Evolutionary conservation across 1,140 invertebrate species (phyloP).

Genomic region (Stegodyphus mimosarum): DNA sequence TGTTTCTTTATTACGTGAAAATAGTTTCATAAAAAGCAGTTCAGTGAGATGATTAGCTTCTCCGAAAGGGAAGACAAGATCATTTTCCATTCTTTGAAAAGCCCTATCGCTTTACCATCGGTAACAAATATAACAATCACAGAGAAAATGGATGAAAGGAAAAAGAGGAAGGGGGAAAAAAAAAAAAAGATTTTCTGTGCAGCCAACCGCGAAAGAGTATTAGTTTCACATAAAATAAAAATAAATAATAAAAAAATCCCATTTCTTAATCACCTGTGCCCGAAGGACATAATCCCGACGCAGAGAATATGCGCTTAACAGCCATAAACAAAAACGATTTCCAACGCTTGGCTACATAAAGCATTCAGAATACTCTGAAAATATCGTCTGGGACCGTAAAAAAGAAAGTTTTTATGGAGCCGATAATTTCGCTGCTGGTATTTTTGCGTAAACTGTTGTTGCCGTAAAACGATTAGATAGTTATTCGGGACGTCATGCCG

Average conservation of each 20-base stretch:
- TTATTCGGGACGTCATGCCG: conserved; percentile 55
- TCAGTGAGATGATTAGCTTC: conserved; percentile 10
- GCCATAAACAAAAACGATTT: conserved; percentile 59
- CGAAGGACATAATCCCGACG: conserved; percentile 40
- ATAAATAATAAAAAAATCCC: conserved; percentile 33
- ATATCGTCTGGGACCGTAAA: conserved; percentile 45
- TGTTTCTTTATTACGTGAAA: conserved; percentile 8
- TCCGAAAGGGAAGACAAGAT: conserved; percentile 24
- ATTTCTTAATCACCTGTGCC: conserved; percentile 59
- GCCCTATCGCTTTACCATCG: conserved; percentile 6
- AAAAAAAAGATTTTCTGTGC: background rate
- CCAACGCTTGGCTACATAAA: conserved; percentile 51
- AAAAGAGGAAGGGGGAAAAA: conserved; percentile 29
- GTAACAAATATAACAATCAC: conserved; percentile 38
- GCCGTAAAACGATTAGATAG: conserved; percentile 60
- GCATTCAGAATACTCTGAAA: conserved; percentile 52
- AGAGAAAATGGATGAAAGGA: too few relatives aligned
- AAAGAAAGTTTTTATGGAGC: conserved; percentile 58
- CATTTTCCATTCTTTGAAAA: background rate
- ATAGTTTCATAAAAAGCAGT: conserved; percentile 9
- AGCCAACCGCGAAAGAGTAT: conserved; percentile 51
- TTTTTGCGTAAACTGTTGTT: conserved; percentile 60
- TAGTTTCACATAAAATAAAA: conserved; percentile 44
- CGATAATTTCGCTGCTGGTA: conserved; percentile 60
- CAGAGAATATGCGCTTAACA: conserved; percentile 53